These are phyloP conservation scores for Microcebus lehilahytsara DNA, from an alignment of 2,113 vertebrate species.

Conservation along the genomic window DNA sequence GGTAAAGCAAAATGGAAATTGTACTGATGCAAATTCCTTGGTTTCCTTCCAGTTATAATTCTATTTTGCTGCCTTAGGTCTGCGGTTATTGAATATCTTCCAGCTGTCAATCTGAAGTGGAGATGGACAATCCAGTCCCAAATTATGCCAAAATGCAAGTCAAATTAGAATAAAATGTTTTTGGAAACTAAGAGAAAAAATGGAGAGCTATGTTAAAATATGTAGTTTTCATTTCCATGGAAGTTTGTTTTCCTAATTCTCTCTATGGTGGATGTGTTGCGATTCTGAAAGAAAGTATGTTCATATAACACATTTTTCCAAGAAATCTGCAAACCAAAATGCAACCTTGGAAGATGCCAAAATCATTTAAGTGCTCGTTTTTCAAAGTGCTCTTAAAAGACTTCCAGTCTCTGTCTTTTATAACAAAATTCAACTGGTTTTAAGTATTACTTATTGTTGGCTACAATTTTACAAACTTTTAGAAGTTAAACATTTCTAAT, in stretches of 20 bases:
- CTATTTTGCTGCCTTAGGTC: not conserved
- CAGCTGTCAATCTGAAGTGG: not conserved
- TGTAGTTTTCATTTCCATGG: not conserved
- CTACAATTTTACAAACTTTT: not conserved
- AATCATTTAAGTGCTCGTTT: not conserved
- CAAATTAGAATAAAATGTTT: not conserved
- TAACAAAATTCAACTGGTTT: not conserved
- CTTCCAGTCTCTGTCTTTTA: not conserved
- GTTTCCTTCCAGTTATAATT: not conserved
- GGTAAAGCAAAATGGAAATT: constrained; percentile 48
- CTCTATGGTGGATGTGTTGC: not conserved
- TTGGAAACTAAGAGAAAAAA: not conserved
- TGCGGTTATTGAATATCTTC: not conserved
- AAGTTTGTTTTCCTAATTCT: not conserved
- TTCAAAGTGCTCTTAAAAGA: not conserved
- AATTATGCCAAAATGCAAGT: not conserved
- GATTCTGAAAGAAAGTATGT: not conserved
- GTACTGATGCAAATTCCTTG: not conserved
- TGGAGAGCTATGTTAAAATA: not conserved
- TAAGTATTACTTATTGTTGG: not conserved
- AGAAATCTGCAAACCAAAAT: not conserved
- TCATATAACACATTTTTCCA: not conserved
- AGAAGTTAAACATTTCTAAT: not conserved
- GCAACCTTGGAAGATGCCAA: not conserved
- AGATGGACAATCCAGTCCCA: not conserved